Base-by-base conservation (phyloP, 2,113 vertebrate genomes). In the Rallus limicola region DNA sequence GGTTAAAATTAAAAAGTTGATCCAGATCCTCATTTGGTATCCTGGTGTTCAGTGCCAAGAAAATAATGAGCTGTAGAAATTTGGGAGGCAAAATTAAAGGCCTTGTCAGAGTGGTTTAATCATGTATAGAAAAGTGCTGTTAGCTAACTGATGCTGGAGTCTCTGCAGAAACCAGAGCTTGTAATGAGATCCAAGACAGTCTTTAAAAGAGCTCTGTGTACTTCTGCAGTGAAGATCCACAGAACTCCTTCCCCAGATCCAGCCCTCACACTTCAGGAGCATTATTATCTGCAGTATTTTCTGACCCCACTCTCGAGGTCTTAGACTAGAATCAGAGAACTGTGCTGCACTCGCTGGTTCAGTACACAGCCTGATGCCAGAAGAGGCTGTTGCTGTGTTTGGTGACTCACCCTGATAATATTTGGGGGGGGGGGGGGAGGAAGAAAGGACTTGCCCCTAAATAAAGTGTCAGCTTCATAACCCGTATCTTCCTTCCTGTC, bases 11-110 rank as follows among this genome's bases (percentile, higher is more conserved):
- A 88, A 96, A 93, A 94, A 46, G 69, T 38, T 31, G 62, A 82
- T 95, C 81, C 83, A 86, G 86, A 95, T 88, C 25, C 2, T 88
- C 46, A 16, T 62, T 92, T 85, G 80, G 62, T 89, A 75, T 94
- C 74, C 92, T 0, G 0, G 92, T 91, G 88, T 88, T 82, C 74
- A 38, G 50, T 87, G 92, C 95, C 95, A 95, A 91, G 88, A 68
- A 92, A 90, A 96, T 92, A 97, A 95, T 67, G 84, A 94, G 91
- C 91, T 95, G 84, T 74, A 91, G 93, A 94, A 93, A 91, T 95
- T 86, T 69, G 87, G 87, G 90, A 91, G 70, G 10, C 79, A 82
- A 88, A 95, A 85, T 92, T 28, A 79, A 94, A 59, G 48, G 59
- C 78, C 65, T 92, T 90, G 86, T 96, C 86, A 69, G 86, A 82